Conservation (phyloP, 2,888 invertebrate genomes). For the Tipula unca region DNA sequence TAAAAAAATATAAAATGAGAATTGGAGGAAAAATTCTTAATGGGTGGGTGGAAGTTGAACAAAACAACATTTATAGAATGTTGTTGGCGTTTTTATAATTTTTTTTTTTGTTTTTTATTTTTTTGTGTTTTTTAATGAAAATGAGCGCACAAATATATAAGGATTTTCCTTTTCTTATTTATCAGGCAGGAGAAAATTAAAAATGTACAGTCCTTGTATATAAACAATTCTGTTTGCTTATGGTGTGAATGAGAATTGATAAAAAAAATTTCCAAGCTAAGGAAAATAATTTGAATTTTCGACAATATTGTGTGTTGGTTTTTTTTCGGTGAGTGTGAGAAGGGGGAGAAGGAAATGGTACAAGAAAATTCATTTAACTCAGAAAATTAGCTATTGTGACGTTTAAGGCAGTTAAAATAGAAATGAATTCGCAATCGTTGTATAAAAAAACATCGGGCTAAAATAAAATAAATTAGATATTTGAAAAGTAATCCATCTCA, state of each 20-base stretch:
- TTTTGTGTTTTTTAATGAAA: background rate
- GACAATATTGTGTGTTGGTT: background rate
- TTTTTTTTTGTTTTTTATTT: too few relatives aligned
- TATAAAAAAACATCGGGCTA: background rate
- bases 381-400: background rate
- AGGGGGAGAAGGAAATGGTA: background rate
- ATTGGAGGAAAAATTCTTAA: background rate
- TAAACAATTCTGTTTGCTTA: background rate
- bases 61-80: slow-evolving; percentile 8
- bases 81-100: background rate
- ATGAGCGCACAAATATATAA: background rate
- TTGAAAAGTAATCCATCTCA: background rate
- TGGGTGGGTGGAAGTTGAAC: slow-evolving; percentile 14
- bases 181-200: background rate
- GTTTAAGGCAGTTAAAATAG: background rate
- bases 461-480: background rate
- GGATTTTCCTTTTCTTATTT: background rate
- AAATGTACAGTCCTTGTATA: background rate
- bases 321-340: background rate
- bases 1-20: background rate
- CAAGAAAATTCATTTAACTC: background rate
- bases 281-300: background rate
- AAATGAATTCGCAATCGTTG: background rate
- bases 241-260: background rate
- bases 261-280: background rate